phyloP scores from a whole-genome alignment of 1,140 invertebrate genomes.

The Magallana angulata region DNA sequence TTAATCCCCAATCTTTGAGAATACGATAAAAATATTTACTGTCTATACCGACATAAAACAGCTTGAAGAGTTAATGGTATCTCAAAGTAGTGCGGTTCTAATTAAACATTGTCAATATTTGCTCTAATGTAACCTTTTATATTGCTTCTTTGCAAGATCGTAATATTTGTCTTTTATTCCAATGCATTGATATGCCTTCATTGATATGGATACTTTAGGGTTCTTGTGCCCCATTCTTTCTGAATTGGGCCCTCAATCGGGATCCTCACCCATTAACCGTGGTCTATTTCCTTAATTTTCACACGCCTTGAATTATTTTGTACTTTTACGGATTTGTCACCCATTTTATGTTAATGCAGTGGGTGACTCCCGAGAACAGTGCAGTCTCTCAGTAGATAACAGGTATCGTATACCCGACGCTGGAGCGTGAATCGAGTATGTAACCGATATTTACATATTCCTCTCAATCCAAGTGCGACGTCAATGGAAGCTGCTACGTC shows the following conservation, averaged over 20 bases:
- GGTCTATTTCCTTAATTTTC: background rate
- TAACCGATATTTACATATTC: too few species aligned
- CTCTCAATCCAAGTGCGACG: too few species aligned
- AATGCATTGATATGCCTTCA: background rate
- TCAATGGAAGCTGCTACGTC: too few species aligned
- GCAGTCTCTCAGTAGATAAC: too few species aligned
- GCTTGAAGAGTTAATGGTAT: background rate
- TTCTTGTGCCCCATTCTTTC: background rate
- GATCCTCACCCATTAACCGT: background rate
- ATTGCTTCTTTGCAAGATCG: background rate
- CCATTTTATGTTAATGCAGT: background rate
- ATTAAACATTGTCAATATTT: conserved; percentile 36
- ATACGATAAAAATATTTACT: too few species aligned
- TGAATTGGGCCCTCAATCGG: background rate
- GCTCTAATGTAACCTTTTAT: background rate
- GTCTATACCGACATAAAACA: too few species aligned
- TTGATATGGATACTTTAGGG: background rate
- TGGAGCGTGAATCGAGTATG: too few species aligned
- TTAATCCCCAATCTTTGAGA: background rate
- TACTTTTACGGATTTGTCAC: background rate
- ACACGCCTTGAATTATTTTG: conserved; percentile 2
- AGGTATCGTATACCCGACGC: too few species aligned
- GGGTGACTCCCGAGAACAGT: background rate
- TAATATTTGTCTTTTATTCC: background rate
- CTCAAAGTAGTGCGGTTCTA: background rate